A percentile compares a stretch with the other conserved stretches of the same genome.
These are phyloP conservation scores for Okapia johnstoni DNA, from an alignment of 2,113 vertebrate species.

Conservation along the genomic window DNA sequence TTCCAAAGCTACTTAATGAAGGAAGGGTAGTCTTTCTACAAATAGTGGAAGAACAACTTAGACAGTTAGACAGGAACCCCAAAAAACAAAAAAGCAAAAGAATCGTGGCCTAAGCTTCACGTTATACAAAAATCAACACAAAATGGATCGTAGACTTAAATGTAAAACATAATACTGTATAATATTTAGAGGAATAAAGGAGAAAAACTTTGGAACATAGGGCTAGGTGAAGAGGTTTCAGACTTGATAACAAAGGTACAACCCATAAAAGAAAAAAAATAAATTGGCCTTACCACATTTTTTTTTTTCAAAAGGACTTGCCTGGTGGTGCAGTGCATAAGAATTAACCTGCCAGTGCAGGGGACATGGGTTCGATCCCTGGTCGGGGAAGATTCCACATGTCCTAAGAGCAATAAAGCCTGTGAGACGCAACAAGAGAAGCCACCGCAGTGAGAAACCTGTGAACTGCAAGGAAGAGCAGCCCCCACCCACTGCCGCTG, in stretches of 20 bases:
- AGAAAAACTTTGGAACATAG: neutral
- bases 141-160: neutral
- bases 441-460: too few relatives aligned
- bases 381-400: too few relatives aligned
- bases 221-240: neutral
- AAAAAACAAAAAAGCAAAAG: neutral
- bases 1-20: neutral
- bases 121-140: neutral
- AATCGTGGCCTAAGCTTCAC: neutral
- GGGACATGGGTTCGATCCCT: too few relatives aligned
- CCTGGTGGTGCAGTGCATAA: too few relatives aligned
- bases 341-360: too few relatives aligned
- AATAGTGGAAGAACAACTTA: neutral
- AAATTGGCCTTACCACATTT: neutral
- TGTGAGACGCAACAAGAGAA: too few relatives aligned
- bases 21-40: neutral
- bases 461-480: too few relatives aligned
- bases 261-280: neutral
- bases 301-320: too few relatives aligned
- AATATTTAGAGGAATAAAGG: neutral
- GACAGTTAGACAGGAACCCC: neutral
- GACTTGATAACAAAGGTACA: neutral
- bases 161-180: neutral
- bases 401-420: too few relatives aligned
- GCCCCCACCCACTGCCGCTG: too few relatives aligned